Evolutionary conservation across 2,888 invertebrate species (phyloP).

Genomic region (Lithophane ornitopus): DNA sequence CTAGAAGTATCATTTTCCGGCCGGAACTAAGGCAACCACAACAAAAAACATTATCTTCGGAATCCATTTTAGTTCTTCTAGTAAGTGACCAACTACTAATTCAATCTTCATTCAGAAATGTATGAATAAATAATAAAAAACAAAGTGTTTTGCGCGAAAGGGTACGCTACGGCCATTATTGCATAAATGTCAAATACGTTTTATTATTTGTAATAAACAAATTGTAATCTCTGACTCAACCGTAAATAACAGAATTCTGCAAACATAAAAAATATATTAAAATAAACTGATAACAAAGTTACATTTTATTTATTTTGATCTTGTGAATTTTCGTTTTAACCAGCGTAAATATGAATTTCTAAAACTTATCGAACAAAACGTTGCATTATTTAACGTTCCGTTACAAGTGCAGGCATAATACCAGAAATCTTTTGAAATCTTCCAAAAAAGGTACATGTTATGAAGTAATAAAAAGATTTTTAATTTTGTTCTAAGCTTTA

Average conservation of each 20-base stretch:
- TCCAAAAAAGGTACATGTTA: background rate
- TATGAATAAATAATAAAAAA: conserved; percentile 48
- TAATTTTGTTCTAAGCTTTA: too few species aligned
- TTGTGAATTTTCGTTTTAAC: background rate
- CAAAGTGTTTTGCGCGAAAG: conserved; percentile 50
- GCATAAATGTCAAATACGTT: conserved; percentile 58
- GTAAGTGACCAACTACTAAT: background rate
- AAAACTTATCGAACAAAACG: conserved; percentile 30
- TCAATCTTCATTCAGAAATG: conserved; percentile 59
- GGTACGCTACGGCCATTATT: conserved; percentile 45
- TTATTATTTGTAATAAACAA: conserved; percentile 32
- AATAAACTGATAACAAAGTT: background rate
- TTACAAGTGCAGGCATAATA: background rate
- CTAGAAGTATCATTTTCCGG: conserved; percentile 76
- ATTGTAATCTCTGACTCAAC: background rate
- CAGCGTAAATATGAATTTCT: background rate
- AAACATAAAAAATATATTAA: background rate
- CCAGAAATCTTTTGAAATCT: background rate
- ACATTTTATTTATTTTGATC: background rate
- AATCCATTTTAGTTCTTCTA: conserved; percentile 60
- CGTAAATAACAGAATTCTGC: background rate
- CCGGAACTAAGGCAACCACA: conserved; percentile 78
- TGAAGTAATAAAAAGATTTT: background rate
- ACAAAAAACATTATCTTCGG: conserved; percentile 68
- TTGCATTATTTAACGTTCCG: background rate